Evolutionary conservation across 2,888 invertebrate species (phyloP), one percentile per base, ranked within the genome.

Genomic region (Odontocolon sp.): DNA sequence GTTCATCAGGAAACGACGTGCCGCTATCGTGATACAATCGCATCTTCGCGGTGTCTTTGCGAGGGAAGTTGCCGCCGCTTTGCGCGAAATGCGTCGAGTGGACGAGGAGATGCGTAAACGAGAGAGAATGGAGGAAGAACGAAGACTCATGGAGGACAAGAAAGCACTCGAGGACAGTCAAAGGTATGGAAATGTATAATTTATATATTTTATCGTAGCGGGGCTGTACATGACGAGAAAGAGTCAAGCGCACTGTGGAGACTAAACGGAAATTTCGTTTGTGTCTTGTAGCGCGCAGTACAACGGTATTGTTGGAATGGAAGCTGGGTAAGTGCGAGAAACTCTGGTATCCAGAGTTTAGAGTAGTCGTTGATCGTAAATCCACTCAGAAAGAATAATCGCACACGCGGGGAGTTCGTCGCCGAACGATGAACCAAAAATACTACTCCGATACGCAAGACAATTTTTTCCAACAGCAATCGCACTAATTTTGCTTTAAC

Each of bases 1-100:
- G 82, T 97, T 97, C 91, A 92, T 97, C 82, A 92, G 94, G 47
- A 94, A 95, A 87, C 93, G 96, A n/a, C 92, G 97, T 75, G 96
- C 97, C 0, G 96, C 95, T 0, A 93, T 97, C 81, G 94, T 97
- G 14, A 95, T 98, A 79, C 97, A 98, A 91, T 93, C 96, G 73
- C 96, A 96, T 88, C 91, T 97, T 78, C 91, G 97, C 6, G 98
- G 98, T 2, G 96, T 97, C 83, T 98, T 97, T 91, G 98, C 97
- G 0, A 91, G 98, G 78, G 97, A 97, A 91, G 97, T 95, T 4
- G 97, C 97, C 0, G 93, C 95, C 0, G 97, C 97, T 0, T 90
- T 98, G 77, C 91, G 97, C 3, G 97, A 97, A 91, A 97, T 97
- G 96, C 92, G 94, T 80, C 91, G 96, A 21, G 96, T 96, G 69